phyloP scores from a whole-genome alignment of 1,140 invertebrate species.

The Macrobrachium nipponense region DNA sequence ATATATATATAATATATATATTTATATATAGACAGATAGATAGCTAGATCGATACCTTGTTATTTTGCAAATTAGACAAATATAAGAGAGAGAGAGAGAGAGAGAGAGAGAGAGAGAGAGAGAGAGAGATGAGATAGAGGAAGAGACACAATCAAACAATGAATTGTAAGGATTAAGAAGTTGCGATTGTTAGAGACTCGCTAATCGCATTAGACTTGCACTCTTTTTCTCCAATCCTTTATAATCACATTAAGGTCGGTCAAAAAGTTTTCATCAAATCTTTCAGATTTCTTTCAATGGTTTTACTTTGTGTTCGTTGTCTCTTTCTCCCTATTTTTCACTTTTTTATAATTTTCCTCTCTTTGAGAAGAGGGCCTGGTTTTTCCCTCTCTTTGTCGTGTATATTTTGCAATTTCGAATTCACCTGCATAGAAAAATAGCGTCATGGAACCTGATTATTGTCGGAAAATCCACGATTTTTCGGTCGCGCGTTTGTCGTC shows the following conservation, averaged over 20 bases:
- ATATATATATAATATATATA: conserved; percentile 10
- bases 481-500: too few relatives aligned
- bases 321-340: background rate
- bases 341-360: background rate
- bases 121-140: conserved; percentile 49
- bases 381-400: too few relatives aligned
- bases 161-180: conserved; percentile 57
- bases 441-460: too few relatives aligned
- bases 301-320: background rate
- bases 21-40: background rate
- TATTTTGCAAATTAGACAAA: too few relatives aligned
- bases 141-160: conserved; percentile 53
- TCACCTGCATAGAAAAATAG: too few relatives aligned
- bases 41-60: too few relatives aligned
- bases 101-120: conserved; percentile 48
- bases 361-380: background rate
- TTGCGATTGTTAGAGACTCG: conserved; percentile 53
- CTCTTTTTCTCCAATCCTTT: conserved; percentile 38
- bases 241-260: conserved; percentile 46
- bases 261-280: conserved; percentile 40
- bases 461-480: too few relatives aligned
- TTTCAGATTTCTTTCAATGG: conserved; percentile 1
- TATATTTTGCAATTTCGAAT: too few relatives aligned
- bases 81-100: conserved; percentile 15
- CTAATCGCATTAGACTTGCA: conserved; percentile 51